Conservation (phyloP, 2,113 vertebrate genomes). For the Egretta garzetta region DNA sequence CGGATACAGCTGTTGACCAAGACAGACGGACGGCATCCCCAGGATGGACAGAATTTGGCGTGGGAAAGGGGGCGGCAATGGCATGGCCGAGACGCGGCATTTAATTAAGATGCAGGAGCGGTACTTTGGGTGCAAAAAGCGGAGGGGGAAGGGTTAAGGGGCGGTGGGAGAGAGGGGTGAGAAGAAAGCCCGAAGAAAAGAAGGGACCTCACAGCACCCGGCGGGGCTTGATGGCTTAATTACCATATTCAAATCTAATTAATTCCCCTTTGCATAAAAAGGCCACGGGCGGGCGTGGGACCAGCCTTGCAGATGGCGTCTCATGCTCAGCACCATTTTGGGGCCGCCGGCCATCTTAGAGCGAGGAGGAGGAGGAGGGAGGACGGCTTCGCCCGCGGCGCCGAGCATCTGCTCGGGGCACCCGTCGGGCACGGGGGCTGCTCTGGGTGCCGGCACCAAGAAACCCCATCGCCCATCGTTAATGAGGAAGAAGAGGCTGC, state of each 20-base stretch:
- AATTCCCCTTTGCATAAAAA: conserved; percentile 83
- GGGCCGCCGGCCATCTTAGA: conserved; percentile 60
- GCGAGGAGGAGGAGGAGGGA: background rate
- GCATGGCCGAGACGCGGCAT: background rate
- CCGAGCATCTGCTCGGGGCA: background rate
- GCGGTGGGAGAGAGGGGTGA: background rate
- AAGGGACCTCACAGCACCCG: background rate
- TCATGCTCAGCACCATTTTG: conserved; percentile 81
- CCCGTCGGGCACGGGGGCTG: background rate
- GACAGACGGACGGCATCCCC: background rate
- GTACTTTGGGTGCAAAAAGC: background rate
- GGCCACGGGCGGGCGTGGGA: conserved; percentile 68
- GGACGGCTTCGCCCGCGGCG: background rate
- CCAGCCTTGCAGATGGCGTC: conserved; percentile 79
- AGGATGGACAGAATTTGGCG: fast-evolving
- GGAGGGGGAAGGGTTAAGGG: conserved; percentile 19
- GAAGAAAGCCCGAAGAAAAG: conserved; percentile 22
- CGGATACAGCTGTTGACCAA: background rate
- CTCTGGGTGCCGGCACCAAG: background rate
- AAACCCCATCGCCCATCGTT: fast-evolving
- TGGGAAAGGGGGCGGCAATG: background rate
- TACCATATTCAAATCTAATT: conserved; percentile 86
- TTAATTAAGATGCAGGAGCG: background rate
- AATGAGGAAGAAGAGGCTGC: background rate
- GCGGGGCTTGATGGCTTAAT: conserved; percentile 28